A percentile compares a stretch with the other conserved stretches of the same genome.
Evolutionary conservation across 2,797 vertebrate genomes (phyloP).

Genomic region (Microctenopoma stevenorrisi): DNA sequence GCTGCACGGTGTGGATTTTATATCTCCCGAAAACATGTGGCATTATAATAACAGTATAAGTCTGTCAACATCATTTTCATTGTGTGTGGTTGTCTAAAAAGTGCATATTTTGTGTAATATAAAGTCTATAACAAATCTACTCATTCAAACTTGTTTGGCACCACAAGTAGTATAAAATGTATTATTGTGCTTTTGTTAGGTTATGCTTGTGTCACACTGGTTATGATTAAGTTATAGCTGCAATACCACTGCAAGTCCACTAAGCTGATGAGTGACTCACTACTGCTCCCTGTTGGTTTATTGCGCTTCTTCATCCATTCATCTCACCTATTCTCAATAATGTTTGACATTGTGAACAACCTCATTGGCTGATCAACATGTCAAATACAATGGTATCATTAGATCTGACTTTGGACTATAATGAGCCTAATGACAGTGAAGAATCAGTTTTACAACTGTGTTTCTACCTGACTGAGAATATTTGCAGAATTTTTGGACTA

Average conservation of each 20-base stretch:
- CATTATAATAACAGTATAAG: neutral
- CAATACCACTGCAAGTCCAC: too few species aligned
- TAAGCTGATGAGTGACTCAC: conserved; percentile 38
- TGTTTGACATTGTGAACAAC: neutral
- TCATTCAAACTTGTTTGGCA: too few species aligned
- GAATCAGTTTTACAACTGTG: neutral
- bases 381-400: neutral
- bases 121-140: too few species aligned
- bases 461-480: too few species aligned
- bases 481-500: too few species aligned
- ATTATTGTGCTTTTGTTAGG: too few species aligned
- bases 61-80: neutral
- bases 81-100: too few species aligned
- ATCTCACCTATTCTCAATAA: neutral
- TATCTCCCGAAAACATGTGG: neutral
- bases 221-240: too few species aligned
- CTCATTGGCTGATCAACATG: neutral
- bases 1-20: neutral
- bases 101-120: too few species aligned
- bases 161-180: too few species aligned
- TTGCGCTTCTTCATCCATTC: neutral
- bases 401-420: neutral
- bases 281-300: conserved; percentile 67
- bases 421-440: neutral
- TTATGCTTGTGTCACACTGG: too few species aligned